Evolutionary conservation across 2,113 vertebrate species (phyloP).

Genomic region (Xenopus borealis): DNA sequence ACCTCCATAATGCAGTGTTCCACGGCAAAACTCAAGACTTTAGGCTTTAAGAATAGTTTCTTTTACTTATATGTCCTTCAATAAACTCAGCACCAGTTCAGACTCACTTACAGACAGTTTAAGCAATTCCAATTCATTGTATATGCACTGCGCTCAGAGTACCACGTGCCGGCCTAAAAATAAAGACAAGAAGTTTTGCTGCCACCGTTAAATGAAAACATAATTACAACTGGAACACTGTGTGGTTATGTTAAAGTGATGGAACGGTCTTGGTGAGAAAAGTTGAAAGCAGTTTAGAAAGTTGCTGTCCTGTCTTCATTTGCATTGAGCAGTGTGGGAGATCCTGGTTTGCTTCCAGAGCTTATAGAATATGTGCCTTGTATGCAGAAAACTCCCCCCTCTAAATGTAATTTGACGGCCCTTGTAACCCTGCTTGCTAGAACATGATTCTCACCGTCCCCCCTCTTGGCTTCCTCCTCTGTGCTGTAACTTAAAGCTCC

Average conservation of each 20-base stretch:
- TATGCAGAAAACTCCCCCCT: background rate
- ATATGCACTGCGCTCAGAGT: background rate
- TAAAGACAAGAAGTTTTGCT: background rate
- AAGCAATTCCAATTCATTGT: background rate
- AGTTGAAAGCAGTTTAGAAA: background rate
- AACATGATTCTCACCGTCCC: conserved; percentile 32
- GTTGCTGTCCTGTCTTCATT: background rate
- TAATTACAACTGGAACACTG: background rate
- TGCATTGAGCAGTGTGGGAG: background rate
- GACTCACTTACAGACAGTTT: background rate
- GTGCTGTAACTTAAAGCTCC: conserved; percentile 58
- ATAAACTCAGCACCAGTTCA: background rate
- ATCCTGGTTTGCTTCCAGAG: background rate
- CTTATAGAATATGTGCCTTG: background rate
- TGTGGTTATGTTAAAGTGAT: background rate
- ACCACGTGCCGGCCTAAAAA: conserved; percentile 6
- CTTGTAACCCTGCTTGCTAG: conserved; percentile 35
- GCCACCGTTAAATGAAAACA: conserved; percentile 4
- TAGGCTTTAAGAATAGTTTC: background rate
- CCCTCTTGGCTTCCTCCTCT: conserved; percentile 27
- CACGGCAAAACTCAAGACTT: background rate
- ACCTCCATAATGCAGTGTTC: conserved; percentile 37
- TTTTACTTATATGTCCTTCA: background rate
- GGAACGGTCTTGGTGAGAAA: background rate
- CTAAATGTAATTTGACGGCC: conserved; percentile 23